These are phyloP conservation scores for Nesidiocoris tenuis DNA, from an alignment of 2,888 invertebrate species.

Conservation along the genomic window DNA sequence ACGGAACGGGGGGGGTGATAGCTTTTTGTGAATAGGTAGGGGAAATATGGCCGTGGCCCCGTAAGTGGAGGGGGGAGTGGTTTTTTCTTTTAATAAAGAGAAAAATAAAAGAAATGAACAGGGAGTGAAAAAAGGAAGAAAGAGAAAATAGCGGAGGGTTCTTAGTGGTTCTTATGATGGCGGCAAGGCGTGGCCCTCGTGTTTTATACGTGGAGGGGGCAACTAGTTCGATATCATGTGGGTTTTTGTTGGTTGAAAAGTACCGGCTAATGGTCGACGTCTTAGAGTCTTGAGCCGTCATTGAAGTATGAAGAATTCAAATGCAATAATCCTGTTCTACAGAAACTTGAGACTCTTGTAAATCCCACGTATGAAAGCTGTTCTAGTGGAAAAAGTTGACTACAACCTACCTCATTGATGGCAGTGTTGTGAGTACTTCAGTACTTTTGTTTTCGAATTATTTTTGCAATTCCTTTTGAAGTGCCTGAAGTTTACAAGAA, in stretches of 20 bases:
- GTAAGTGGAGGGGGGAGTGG: constrained; percentile 12
- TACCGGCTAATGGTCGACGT: not conserved
- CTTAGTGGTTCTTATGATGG: constrained; percentile 31
- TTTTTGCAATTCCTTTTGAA: no score
- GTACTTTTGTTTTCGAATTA: no score
- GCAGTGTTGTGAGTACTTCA: no score
- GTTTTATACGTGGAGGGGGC: constrained; percentile 4
- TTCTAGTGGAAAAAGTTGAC: no score
- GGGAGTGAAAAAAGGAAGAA: constrained; percentile 15
- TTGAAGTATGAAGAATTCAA: not conserved
- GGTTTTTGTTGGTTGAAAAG: not conserved
- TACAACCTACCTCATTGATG: no score
- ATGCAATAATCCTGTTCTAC: not conserved
- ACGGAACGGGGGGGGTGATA: not conserved
- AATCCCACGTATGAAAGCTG: no score
- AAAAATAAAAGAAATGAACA: constrained; percentile 33
- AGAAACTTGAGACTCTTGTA: no score
- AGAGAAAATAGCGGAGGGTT: constrained; percentile 25
- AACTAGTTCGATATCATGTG: constrained; percentile 19
- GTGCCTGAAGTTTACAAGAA: no score
- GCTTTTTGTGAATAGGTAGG: not conserved
- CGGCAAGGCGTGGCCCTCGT: constrained; percentile 35
- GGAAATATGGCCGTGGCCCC: constrained; percentile 32
- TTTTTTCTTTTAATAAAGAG: constrained; percentile 20
- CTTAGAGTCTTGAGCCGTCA: not conserved